Evolutionary conservation across 2,888 invertebrate species (phyloP).

Genomic region (Tuberolachnus salignus): DNA sequence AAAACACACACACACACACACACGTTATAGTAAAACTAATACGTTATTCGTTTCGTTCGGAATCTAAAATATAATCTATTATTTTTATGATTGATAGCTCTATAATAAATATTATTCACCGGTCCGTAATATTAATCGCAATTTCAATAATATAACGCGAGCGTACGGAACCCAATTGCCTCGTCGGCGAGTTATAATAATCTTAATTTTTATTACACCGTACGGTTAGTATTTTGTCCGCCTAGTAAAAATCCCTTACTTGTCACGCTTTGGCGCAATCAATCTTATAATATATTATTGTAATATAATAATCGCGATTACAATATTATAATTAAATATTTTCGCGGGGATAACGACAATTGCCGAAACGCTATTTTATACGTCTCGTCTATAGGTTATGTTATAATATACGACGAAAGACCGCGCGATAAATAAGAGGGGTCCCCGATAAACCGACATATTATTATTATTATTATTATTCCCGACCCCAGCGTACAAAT

Average conservation of each 20-base stretch:
- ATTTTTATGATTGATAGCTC: slow-evolving; percentile 43
- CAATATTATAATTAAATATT: slow-evolving; percentile 41
- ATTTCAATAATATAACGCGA: slow-evolving; percentile 3
- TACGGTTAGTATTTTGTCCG: background rate
- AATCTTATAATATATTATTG: too few relatives aligned
- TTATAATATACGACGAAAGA: background rate
- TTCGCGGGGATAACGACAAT: slow-evolving; percentile 32
- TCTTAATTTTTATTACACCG: background rate
- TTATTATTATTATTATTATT: slow-evolving; percentile 2
- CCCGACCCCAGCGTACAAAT: background rate
- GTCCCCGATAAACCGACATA: slow-evolving; percentile 39
- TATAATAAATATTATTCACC: background rate
- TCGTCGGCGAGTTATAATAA: background rate
- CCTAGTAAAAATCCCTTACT: slow-evolving; percentile 42
- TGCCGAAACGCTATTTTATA: slow-evolving; percentile 30
- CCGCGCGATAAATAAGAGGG: slow-evolving; percentile 21
- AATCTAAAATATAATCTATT: too few relatives aligned
- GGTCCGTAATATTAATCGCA: slow-evolving; percentile 17
- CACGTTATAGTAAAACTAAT: too few relatives aligned
- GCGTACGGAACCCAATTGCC: background rate
- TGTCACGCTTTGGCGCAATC: slow-evolving; percentile 29
- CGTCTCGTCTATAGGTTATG: too few relatives aligned
- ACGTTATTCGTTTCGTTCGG: too few relatives aligned
- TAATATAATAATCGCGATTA: slow-evolving; percentile 30
- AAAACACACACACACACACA: too few relatives aligned